Evolutionary conservation across 2,797 vertebrate species (phyloP), one percentile per base, ranked within the genome.

Genomic region (Choloepus didactylus): DNA sequence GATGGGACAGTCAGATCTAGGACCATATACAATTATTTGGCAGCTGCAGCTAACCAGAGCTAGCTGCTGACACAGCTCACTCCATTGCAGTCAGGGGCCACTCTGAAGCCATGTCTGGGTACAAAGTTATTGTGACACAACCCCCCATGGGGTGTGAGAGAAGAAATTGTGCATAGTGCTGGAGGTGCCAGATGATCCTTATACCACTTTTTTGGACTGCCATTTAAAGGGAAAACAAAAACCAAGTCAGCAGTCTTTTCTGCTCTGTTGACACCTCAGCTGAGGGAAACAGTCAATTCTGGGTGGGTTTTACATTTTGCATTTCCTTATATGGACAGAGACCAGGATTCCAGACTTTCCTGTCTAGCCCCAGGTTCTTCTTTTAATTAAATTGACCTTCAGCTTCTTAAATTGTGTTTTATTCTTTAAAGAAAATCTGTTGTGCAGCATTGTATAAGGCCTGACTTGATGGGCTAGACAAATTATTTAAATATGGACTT

Each of bases 401-500:
- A 84, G 67, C 83, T 93, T 91, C 89, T 80, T 88, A 94, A 90
- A 69, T 93, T 96, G 9, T 89, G 64, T 96, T 93, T 96, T 94
- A 79, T 44, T 93, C 59, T 95, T 95, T 85, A 92, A 94, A 96
- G 66, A 93, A 94, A 41, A 77, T 77, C 92, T 92, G 95, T 85
- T 94, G 73, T 84, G 79, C 94, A 93, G 64, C 77, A 94, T 35
- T 51, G 6, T 81, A 27, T 95, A 95, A 93, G 91, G 72, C 89
- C 97, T 97, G 91, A 97, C 51, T 44, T 59, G 0, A 66, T 96
- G 92, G 80, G 93, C 92, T 97, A 91, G 72, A 90, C 86, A 98
- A 97, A 98, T 97, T 95, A 69, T 87, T 98, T 97, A 98, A 98
- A 97, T 94, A 83, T 97, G 94, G 83, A 87, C 88, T 97, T 97